Evolutionary conservation across 2,797 vertebrate species (phyloP).

Genomic region (Scarus forsteni): DNA sequence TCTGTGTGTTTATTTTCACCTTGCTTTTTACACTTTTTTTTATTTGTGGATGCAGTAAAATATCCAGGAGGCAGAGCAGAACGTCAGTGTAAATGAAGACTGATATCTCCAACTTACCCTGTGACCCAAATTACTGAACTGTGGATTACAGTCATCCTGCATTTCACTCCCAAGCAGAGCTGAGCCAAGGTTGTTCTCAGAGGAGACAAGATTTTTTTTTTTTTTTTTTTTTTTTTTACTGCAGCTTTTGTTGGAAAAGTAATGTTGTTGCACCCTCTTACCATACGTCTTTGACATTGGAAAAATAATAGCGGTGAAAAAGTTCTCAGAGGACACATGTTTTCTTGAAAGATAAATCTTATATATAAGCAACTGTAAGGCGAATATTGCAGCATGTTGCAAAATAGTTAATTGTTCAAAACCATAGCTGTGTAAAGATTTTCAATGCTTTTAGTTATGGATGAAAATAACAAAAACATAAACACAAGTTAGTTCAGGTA

Average conservation of each 20-base stretch:
- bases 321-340: background rate
- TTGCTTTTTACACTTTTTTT: conserved; percentile 14
- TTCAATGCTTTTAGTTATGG: background rate
- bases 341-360: conserved; percentile 13
- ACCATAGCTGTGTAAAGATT: background rate
- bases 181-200: conserved; percentile 21
- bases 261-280: conserved; percentile 1
- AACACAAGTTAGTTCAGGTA: background rate
- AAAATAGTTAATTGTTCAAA: conserved; percentile 28
- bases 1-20: conserved; percentile 1
- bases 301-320: conserved; percentile 17
- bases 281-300: conserved; percentile 10
- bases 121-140: conserved; percentile 35
- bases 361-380: conserved; percentile 10
- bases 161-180: conserved; percentile 6
- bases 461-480: background rate
- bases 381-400: conserved; percentile 8
- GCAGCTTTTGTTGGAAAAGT: conserved; percentile 25
- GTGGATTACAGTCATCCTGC: conserved; percentile 4
- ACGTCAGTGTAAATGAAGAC: conserved; percentile 23
- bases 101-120: conserved; percentile 12
- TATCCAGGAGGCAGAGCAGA: conserved; percentile 14
- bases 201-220: conserved; percentile 3
- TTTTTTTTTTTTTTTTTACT: conserved; percentile 7
- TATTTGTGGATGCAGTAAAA: conserved; percentile 10